Evolutionary conservation across 1,140 invertebrate species (phyloP).

Genomic region (Ganaspis sp.): DNA sequence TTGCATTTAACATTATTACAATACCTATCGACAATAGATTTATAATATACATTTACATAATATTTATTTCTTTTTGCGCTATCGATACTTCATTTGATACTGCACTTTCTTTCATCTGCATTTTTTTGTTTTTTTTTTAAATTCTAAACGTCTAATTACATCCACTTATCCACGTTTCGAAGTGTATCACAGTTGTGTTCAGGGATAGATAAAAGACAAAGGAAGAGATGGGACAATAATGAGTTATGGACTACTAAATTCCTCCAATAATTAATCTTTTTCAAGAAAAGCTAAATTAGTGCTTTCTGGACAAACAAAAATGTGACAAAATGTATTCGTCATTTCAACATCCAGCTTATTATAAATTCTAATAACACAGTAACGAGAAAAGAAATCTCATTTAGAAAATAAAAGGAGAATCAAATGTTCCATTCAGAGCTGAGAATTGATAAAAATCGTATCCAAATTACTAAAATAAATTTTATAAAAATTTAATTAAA

Average conservation of each 20-base stretch:
- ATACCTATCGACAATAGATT: slow-evolving; percentile 64
- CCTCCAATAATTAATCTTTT: not conserved
- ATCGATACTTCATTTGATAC: slow-evolving; percentile 63
- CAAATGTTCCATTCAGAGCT: not conserved
- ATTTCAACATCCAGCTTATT: slow-evolving; percentile 21
- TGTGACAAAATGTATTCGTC: slow-evolving; percentile 30
- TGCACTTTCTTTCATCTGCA: slow-evolving; percentile 50
- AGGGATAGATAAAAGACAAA: slow-evolving; percentile 60
- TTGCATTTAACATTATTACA: slow-evolving; percentile 62
- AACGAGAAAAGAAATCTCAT: slow-evolving; percentile 38
- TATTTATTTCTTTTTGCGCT: slow-evolving; percentile 61
- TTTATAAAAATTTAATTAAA: not conserved
- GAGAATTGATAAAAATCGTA: not conserved
- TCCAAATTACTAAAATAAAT: not conserved
- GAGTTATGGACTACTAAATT: slow-evolving; percentile 6
- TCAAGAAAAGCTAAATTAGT: slow-evolving; percentile 5
- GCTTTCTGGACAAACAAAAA: not conserved
- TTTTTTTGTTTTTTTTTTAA: slow-evolving; percentile 57
- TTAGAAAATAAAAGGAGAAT: not conserved
- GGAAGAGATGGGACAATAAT: slow-evolving; percentile 41
- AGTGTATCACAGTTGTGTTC: slow-evolving; percentile 76
- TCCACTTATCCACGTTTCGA: slow-evolving; percentile 68
- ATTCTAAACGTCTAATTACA: slow-evolving; percentile 71
- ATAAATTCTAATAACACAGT: slow-evolving; percentile 41
- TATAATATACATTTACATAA: slow-evolving; percentile 72